These are phyloP conservation scores for Phytoseiulus persimilis DNA, from an alignment of 2,888 invertebrate genomes.

Conservation along the genomic window DNA sequence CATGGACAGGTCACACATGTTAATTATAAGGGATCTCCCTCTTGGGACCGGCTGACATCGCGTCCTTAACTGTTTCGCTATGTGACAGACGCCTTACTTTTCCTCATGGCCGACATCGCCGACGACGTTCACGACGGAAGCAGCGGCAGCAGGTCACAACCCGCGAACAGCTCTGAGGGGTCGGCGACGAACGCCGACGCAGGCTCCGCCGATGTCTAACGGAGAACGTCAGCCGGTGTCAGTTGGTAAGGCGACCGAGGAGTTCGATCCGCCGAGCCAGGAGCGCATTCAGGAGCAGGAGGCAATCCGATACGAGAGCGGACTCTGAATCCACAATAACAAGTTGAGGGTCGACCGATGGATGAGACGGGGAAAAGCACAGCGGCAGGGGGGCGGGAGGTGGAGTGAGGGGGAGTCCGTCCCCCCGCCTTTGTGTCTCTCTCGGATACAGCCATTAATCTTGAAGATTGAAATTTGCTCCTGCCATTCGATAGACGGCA, in stretches of 20 bases:
- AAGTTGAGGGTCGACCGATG: too few relatives aligned
- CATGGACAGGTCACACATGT: conserved; percentile 37
- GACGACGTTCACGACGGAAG: background rate
- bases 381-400: too few relatives aligned
- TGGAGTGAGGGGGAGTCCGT: too few relatives aligned
- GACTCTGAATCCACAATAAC: too few relatives aligned
- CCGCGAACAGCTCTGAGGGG: background rate
- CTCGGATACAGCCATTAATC: background rate
- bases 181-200: background rate
- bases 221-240: too few relatives aligned
- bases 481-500: background rate
- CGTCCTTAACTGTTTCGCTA: background rate
- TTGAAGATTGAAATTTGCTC: background rate
- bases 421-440: too few relatives aligned
- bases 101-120: background rate
- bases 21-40: conserved; percentile 37
- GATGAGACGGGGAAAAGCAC: too few relatives aligned
- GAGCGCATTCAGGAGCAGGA: too few relatives aligned
- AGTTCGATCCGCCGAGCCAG: too few relatives aligned
- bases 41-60: conserved; percentile 6
- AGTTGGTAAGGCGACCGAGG: too few relatives aligned
- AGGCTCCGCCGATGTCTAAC: too few relatives aligned
- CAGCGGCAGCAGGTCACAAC: background rate
- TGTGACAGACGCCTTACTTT: background rate
- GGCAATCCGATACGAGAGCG: too few relatives aligned